phyloP scores from a whole-genome alignment of 1,140 invertebrate species.

The Mizuhopecten yessoensis region DNA sequence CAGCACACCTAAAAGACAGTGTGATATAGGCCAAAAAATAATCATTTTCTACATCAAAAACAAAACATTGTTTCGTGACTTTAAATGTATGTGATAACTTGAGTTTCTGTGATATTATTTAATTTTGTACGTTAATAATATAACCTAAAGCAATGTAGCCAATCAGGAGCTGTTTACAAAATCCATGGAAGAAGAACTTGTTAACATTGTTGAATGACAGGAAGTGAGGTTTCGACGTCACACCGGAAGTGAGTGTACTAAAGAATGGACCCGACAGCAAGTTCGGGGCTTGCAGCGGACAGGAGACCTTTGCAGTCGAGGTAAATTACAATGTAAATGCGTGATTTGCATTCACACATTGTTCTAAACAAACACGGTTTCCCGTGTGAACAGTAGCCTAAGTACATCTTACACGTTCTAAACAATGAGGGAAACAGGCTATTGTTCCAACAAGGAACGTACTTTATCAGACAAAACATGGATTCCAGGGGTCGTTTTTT shows the following conservation, averaged over 20 bases:
- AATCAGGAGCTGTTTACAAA: background rate
- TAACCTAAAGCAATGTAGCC: background rate
- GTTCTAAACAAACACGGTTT: background rate
- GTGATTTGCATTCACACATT: too few species aligned
- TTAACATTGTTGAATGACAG: background rate
- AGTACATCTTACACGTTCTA: background rate
- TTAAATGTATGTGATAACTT: slow-evolving; percentile 17
- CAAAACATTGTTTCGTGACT: background rate
- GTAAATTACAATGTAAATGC: background rate
- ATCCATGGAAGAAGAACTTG: background rate
- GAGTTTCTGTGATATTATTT: slow-evolving; percentile 33
- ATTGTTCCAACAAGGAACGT: background rate
- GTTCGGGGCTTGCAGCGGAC: background rate
- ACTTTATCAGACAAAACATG: background rate
- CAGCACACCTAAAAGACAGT: slow-evolving; percentile 44
- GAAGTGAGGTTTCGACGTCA: background rate
- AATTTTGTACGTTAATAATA: background rate
- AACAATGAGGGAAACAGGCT: background rate
- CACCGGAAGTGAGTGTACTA: background rate
- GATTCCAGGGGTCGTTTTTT: background rate
- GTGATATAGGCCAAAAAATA: background rate
- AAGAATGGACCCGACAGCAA: background rate
- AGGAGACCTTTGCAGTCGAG: background rate
- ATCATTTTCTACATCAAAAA: slow-evolving; percentile 3
- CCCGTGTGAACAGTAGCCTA: too few species aligned